Conservation (phyloP, 1,140 invertebrate genomes). For the Hermetia illucens region DNA sequence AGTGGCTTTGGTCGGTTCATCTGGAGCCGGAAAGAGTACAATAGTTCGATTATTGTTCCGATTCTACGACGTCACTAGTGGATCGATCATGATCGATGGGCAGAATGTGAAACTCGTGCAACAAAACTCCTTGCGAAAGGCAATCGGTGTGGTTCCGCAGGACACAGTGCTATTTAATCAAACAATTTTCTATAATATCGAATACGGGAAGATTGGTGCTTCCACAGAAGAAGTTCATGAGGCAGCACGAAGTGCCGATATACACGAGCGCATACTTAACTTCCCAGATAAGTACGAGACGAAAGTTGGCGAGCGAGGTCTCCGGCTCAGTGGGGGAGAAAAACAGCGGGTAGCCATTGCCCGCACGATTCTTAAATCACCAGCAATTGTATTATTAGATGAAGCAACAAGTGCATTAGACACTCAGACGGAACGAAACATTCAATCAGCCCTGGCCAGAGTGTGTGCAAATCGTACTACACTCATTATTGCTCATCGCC, state of each 20-base stretch:
- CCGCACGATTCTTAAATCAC: conserved; percentile 75
- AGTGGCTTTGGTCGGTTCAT: conserved; percentile 66
- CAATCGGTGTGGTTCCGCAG: conserved; percentile 91
- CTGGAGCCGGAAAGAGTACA: conserved; percentile 87
- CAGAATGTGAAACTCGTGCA: conserved; percentile 49
- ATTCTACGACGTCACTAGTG: conserved; percentile 85
- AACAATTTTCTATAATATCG: conserved; percentile 89
- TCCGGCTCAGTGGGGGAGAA: conserved; percentile 75
- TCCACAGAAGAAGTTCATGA: conserved; percentile 69
- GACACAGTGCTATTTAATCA: conserved; percentile 97
- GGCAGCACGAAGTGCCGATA: conserved; percentile 83
- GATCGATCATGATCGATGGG: conserved; percentile 75
- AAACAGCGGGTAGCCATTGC: conserved; percentile 89
- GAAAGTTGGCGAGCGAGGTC: conserved; percentile 66
- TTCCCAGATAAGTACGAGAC: conserved; percentile 84
- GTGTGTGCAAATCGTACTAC: conserved; percentile 78
- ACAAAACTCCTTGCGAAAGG: conserved; percentile 49
- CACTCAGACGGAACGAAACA: conserved; percentile 71
- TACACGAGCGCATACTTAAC: conserved; percentile 78
- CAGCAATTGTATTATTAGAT: conserved; percentile 74
- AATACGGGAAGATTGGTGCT: conserved; percentile 73
- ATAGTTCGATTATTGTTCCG: conserved; percentile 86
- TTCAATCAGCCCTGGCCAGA: conserved; percentile 58
- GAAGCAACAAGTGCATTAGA: conserved; percentile 81
- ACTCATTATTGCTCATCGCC: conserved; percentile 80